Evolutionary conservation across 1,140 invertebrate species (phyloP).

Genomic region (Macrobrachium rosenbergii): DNA sequence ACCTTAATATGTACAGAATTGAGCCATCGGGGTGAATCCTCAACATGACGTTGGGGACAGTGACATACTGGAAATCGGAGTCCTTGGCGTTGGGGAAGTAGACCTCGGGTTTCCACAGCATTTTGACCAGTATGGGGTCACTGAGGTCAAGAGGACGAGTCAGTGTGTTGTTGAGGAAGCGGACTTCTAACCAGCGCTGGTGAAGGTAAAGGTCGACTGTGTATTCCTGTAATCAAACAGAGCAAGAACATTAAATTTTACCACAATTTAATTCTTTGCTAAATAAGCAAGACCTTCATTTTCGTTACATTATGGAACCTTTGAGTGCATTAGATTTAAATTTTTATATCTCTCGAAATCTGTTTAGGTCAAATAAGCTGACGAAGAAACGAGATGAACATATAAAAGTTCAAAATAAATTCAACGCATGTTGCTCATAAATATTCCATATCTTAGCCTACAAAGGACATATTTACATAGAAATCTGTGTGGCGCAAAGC

Average conservation of each 20-base stretch:
- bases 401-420: no score
- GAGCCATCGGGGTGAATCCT: constrained; percentile 76
- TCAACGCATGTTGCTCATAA: no score
- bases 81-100: constrained; percentile 81
- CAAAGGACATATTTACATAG: no score
- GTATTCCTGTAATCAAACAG: constrained; percentile 72
- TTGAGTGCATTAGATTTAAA: no score
- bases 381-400: no score
- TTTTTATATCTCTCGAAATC: no score
- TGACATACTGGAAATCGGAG: constrained; percentile 78
- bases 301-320: no score
- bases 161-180: constrained; percentile 73
- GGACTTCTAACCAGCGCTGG: constrained; percentile 74
- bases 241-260: neutral
- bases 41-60: constrained; percentile 79
- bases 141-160: constrained; percentile 74
- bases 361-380: no score
- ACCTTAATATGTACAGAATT: constrained; percentile 78
- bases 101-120: constrained; percentile 80
- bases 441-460: no score
- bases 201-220: constrained; percentile 76
- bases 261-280: no score
- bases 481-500: no score
- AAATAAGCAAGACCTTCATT: no score
- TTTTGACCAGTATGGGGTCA: constrained; percentile 75